Percentiles rank a stretch among this genome's conserved stretches.
phyloP scores from a whole-genome alignment of 2,888 invertebrate genomes.

The Lagria hirta region DNA sequence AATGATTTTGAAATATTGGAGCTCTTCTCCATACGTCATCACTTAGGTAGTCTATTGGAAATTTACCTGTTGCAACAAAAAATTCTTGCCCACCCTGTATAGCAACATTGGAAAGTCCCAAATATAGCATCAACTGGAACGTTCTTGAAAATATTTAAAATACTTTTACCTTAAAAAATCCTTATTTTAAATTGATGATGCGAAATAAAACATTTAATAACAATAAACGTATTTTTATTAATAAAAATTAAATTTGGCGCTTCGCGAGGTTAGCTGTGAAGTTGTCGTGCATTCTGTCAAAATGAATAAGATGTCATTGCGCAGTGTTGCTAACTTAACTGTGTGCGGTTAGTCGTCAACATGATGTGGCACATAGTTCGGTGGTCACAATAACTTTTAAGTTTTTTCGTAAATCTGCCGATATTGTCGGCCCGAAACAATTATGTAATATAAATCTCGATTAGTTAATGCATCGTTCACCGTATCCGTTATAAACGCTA shows the following conservation, averaged over 20 bases:
- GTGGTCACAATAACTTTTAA: conserved; percentile 54
- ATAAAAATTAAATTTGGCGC: conserved; percentile 40
- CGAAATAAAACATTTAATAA: too few species aligned
- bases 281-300: conserved; percentile 27
- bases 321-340: conserved; percentile 28
- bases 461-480: conserved; percentile 48
- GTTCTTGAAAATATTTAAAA: too few species aligned
- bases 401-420: conserved; percentile 50
- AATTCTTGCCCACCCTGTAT: too few species aligned
- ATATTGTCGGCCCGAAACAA: conserved; percentile 51
- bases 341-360: conserved; percentile 51
- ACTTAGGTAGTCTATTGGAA: too few species aligned
- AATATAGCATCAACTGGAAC: too few species aligned
- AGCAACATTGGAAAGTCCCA: too few species aligned
- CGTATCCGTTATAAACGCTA: conserved; percentile 50
- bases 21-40: too few species aligned
- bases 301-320: conserved; percentile 20
- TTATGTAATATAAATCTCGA: conserved; percentile 52
- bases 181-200: too few species aligned
- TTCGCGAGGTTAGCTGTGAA: conserved; percentile 20
- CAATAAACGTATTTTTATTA: too few species aligned
- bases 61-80: too few species aligned
- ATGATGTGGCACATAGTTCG: conserved; percentile 57
- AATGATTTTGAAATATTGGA: too few species aligned
- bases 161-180: too few species aligned